Base-by-base conservation (phyloP, 1,140 invertebrate genomes). In the Melipona quadrifasciata region DNA sequence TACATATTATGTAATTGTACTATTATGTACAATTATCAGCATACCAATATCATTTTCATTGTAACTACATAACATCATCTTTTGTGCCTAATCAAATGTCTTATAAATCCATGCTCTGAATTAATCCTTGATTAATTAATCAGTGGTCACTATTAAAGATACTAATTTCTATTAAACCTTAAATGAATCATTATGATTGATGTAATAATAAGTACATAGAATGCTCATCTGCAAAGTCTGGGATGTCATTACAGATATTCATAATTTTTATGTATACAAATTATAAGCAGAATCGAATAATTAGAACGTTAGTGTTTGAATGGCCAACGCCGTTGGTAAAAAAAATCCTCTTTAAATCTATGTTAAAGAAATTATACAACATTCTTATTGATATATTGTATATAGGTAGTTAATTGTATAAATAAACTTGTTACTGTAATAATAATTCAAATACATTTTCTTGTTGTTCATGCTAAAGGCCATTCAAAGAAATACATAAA, bases 361-460 rank as follows among this genome's bases (percentile, higher is more conserved):
- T 57, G 78, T 89, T 89, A 68, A 88, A 77, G 55, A 82, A 82
- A 51, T 84, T 75, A 80, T 74, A 76, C 74, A 81, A 87, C 67
- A 90, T 87, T 90, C 83, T 51, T 85, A 88, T 86, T 81, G 55
- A 87, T 71, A 90, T 85, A 88, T 89, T 89, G 89, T 91, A 91
- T 86, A 90, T 90, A 90, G 81, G 82, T 90, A 90, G 85, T 47
- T 86, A 88, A 91, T 82, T 90, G 89, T 90, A 90, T 87, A 90
- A 89, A 87, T 84, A 81, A 89, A 89, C 81, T 84, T 90, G 78
- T 89, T 90, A 88, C 86, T 76, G 57, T 88, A 82, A 86, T 58
- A 73, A 85, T 90, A 88, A 57, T 76, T 80, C 57, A 39, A 75
- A 86, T 65, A 78, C 39, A 82, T 65, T 89, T 85, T 81, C 77